phyloP scores from a whole-genome alignment of 2,888 invertebrate genomes.

The Hofmannophila pseudospretella region DNA sequence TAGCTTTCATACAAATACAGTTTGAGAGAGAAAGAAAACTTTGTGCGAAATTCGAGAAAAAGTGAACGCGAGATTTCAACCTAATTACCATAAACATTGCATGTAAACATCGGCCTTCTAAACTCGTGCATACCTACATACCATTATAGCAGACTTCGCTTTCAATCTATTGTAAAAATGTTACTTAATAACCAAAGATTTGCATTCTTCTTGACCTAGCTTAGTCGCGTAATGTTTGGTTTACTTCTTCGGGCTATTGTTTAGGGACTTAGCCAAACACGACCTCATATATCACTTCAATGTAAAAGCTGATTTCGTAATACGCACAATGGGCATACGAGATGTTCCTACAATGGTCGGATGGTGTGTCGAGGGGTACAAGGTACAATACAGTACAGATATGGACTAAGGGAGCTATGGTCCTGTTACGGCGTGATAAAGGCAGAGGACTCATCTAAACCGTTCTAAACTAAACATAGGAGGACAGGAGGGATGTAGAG shows the following conservation, averaged over 20 bases:
- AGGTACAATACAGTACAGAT: neutral
- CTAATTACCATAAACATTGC: conserved; percentile 48
- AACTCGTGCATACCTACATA: conserved; percentile 1
- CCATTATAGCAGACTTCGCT: conserved; percentile 3
- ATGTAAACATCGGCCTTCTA: conserved; percentile 26
- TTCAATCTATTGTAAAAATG: conserved; percentile 10
- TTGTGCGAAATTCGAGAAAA: conserved; percentile 39
- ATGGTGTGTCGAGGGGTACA: conserved; percentile 6
- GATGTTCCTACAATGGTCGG: conserved; percentile 18
- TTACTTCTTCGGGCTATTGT: conserved; percentile 16
- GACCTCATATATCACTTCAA: conserved; percentile 26
- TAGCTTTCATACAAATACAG: too few species aligned
- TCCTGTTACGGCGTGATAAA: too few species aligned
- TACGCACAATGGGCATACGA: conserved; percentile 19
- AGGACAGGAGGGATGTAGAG: too few species aligned
- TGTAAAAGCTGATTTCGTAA: conserved; percentile 23
- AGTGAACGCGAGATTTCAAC: conserved; percentile 32
- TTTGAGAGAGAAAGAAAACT: too few species aligned
- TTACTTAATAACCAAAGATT: conserved; percentile 11
- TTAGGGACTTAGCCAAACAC: conserved; percentile 18
- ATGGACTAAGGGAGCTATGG: too few species aligned
- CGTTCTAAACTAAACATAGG: too few species aligned
- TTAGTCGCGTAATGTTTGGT: conserved; percentile 16
- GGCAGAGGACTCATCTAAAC: too few species aligned
- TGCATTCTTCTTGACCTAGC: conserved; percentile 13